A percentile compares a stretch with the other conserved stretches of the same genome.
Evolutionary conservation across 1,140 invertebrate genomes (phyloP).

Genomic region (Amyelois transitella): DNA sequence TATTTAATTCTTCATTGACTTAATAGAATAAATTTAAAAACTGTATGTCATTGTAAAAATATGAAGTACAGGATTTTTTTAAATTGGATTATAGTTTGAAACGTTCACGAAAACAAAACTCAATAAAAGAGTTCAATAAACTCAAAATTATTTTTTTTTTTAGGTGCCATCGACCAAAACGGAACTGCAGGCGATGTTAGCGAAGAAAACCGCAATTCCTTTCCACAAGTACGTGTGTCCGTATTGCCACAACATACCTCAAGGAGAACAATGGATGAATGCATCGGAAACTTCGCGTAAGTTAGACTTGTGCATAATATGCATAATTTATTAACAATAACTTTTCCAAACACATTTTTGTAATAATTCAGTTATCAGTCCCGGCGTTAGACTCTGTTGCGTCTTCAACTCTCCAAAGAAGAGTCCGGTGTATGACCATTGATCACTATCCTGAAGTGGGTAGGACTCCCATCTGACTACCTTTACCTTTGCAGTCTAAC

Average conservation of each 20-base stretch:
- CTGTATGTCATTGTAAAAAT: no score
- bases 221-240: conserved; percentile 94
- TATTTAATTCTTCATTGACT: not conserved
- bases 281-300: conserved; percentile 78
- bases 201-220: conserved; percentile 86
- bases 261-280: conserved; percentile 87
- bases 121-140: no score
- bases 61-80: not conserved
- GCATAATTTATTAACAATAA: not conserved
- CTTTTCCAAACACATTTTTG: no score
- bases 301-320: conserved; percentile 9
- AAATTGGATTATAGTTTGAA: not conserved
- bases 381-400: no score
- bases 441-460: no score
- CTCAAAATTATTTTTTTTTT: conserved; percentile 11
- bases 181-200: conserved; percentile 83
- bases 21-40: no score
- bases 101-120: no score
- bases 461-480: no score
- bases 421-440: no score
- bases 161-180: conserved; percentile 84
- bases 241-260: conserved; percentile 91
- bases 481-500: no score
- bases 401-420: no score
- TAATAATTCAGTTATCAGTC: no score